Evolutionary conservation across 2,797 vertebrate genomes (phyloP).

Genomic region (Leptodon cayanensis): DNA sequence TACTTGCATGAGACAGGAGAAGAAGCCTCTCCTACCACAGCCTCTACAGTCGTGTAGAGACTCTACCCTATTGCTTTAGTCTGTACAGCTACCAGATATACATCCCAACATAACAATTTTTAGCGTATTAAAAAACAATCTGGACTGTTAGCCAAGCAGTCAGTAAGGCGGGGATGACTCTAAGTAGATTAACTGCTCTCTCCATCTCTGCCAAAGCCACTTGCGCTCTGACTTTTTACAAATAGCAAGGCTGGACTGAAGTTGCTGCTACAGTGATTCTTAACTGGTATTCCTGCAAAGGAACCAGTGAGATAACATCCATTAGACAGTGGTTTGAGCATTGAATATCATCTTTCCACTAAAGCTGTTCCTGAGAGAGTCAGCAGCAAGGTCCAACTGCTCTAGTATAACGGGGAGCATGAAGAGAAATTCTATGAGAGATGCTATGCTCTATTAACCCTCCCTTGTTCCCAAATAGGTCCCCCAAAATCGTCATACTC

Average conservation of each 20-base stretch:
- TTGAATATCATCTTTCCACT: neutral
- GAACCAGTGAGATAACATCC: neutral
- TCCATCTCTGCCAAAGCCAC: neutral
- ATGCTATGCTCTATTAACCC: neutral
- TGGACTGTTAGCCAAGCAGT: neutral
- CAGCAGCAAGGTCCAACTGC: neutral
- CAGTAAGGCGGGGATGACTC: neutral
- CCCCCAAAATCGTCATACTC: too few relatives aligned
- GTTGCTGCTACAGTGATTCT: neutral
- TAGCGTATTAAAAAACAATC: neutral
- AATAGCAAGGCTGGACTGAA: neutral
- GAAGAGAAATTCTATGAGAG: neutral
- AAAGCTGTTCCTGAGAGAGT: neutral
- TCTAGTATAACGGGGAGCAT: neutral
- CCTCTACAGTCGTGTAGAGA: neutral
- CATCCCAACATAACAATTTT: neutral
- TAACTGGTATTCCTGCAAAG: neutral
- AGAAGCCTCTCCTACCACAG: neutral
- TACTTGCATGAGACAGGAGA: neutral
- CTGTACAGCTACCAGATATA: neutral
- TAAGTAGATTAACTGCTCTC: neutral
- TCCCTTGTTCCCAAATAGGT: neutral
- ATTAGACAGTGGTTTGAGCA: neutral
- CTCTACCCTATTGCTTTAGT: neutral
- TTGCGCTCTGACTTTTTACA: neutral